These are phyloP conservation scores for Odocoileus hemionus DNA, from an alignment of 2,113 vertebrate species.

Conservation along the genomic window DNA sequence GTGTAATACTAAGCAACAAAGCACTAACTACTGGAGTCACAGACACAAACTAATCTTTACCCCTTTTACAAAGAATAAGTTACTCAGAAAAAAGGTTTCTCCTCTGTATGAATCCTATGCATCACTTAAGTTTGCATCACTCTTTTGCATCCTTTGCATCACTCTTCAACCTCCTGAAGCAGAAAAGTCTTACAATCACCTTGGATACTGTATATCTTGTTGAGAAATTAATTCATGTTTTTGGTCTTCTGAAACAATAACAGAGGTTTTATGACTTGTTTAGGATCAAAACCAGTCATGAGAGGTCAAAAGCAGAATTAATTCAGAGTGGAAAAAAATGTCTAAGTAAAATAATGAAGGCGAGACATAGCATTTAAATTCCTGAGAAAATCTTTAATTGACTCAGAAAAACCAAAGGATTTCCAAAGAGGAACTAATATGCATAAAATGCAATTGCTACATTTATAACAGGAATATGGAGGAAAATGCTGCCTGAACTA, in stretches of 20 bases:
- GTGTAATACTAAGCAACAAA: background rate
- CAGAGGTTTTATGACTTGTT: background rate
- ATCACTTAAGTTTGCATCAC: background rate
- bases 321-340: background rate
- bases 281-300: conserved; percentile 14
- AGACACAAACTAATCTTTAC: background rate
- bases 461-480: conserved; percentile 27
- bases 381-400: background rate
- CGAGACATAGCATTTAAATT: conserved; percentile 43
- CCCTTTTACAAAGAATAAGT: background rate
- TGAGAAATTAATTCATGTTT: conserved; percentile 6
- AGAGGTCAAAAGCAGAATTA: background rate
- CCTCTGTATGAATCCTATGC: background rate
- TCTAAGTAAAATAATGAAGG: conserved; percentile 14
- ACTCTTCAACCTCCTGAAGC: background rate
- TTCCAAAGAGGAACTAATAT: background rate
- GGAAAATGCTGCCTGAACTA: background rate
- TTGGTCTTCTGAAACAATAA: background rate
- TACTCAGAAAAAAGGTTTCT: background rate
- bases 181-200: background rate
- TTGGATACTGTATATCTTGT: background rate
- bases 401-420: background rate
- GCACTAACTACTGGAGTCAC: background rate
- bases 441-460: background rate
- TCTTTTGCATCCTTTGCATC: background rate